Evolutionary conservation across 1,140 invertebrate genomes (phyloP), one percentile per base, ranked within the genome.

Genomic region (Drosophila aff.): DNA sequence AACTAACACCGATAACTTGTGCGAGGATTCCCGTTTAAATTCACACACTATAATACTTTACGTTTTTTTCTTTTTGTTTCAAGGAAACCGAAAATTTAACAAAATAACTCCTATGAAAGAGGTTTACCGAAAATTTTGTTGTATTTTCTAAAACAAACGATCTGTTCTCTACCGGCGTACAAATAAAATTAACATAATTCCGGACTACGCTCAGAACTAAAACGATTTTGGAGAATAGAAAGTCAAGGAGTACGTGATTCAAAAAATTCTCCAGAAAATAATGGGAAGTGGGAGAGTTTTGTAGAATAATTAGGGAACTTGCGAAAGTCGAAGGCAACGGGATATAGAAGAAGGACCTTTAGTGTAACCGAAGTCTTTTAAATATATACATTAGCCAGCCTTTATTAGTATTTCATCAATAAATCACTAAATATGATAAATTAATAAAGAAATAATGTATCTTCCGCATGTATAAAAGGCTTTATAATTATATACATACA

Each of bases 121-220:
- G 13, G 36, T 46, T 62, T 3, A 69, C 65, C 26, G 28, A 28
- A 10, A 61, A 31, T 62, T 75, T 65, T 76, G 53, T 41, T 41
- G 21, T n/a, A 38, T 21, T 33, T 76, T 46, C n/a, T 31, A 52
- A 73, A 71, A 68, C 26, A 3, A 52, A 72, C 41, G 38, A 62
- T 76, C 60, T 76, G 74, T 66, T 76, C 40, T 41, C n/a, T 40
- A 76, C 61, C 50, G 61, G 53, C 21, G 50, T 57, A 65, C 60
- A 16, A 57, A 52, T 75, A 52, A 76, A 76, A 65, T 76, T 33
- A 64, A 57, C 58, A 40, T 41, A 6, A 44, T 23, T 3, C 13
- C 57, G 11, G n/a, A 5, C 15, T 3, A 15, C 15, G 8, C 6
- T 3, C 4, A 5, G 1, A 36, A 1, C 15, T 23, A 38, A 4